Evolutionary conservation across 2,113 vertebrate species (phyloP).

Genomic region (Rhombomys opimus): DNA sequence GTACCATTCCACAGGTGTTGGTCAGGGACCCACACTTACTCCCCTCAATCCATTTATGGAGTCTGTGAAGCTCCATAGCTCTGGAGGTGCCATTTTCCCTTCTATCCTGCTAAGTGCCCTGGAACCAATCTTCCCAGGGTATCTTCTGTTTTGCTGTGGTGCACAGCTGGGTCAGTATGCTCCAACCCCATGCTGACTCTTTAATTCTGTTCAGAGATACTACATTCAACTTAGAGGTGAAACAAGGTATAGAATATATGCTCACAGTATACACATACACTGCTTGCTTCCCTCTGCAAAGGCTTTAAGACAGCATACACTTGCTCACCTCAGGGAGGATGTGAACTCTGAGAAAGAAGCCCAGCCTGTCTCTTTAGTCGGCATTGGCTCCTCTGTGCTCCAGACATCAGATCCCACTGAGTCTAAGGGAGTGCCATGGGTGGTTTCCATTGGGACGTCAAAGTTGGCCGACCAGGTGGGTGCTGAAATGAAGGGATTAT

Average conservation of each 20-base stretch:
- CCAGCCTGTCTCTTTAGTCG: slow-evolving; percentile 93
- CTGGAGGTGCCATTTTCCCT: fast-evolving
- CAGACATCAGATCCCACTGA: slow-evolving; percentile 90
- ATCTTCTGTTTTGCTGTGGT: not conserved
- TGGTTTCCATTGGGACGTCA: slow-evolving; percentile 96
- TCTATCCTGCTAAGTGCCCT: fast-evolving
- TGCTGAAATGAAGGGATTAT: slow-evolving; percentile 84
- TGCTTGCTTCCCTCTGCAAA: fast-evolving
- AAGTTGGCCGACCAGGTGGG: slow-evolving; percentile 97
- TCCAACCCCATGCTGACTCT: too few relatives aligned
- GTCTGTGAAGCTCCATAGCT: not conserved
- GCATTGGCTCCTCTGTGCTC: slow-evolving; percentile 89
- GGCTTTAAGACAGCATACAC: fast-evolving
- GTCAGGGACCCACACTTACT: not conserved
- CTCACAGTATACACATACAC: not conserved
- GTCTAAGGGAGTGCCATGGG: slow-evolving; percentile 88
- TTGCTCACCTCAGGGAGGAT: slow-evolving; percentile 89
- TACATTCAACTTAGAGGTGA: not conserved
- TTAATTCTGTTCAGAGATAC: not conserved
- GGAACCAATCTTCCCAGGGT: too few relatives aligned
- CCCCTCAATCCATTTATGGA: not conserved
- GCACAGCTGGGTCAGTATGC: not conserved
- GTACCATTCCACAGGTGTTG: not conserved
- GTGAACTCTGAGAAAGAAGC: slow-evolving; percentile 96
- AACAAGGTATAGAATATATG: not conserved